Base-by-base conservation (phyloP, 1,140 invertebrate species). In the Scaptomyza graminum region DNA sequence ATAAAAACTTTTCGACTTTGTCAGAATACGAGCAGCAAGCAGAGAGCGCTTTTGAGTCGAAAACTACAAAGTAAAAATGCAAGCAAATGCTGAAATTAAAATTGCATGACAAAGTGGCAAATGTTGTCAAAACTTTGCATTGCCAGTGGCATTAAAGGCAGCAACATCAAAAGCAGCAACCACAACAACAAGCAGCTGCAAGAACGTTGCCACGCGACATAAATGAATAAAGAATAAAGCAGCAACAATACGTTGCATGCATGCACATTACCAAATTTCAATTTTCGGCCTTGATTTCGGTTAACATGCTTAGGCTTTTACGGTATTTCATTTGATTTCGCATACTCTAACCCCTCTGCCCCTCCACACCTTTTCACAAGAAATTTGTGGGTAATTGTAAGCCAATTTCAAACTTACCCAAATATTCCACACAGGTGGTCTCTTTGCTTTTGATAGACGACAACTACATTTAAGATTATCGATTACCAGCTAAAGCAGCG, bases 1-100 rank as follows among this genome's bases (percentile, higher is more conserved):
- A 87, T 88, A 82, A 85, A 87, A 87, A 87, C 60, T 88, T 82
- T 87, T 88, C 64, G 79, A 87, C 82, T 87, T 87, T 85, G 81
- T 85, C 81, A 69, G 73, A 79, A 85, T 79, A 84, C 76, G 80
- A 84, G 80, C 75, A 54, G 56, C 28, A 31, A 54, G 56, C 28
- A 31, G 28, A 31, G 7, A 31, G 7, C n/a, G 55, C 55, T 43
- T 61, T 61, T 61, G 63, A 72, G 47, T 57, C 50, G 46, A 34
- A 34, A 68, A 69, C 65, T 68, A 83, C 72, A 83, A 83, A 75
- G 79, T 78, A 75, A 59, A 77, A 79, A 71, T 70, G 52, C 41
- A 61, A 54, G 60, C 50, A 70, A 64, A 75, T 61, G 56, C 78
- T 70, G 57, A 78, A 85, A 85, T 85, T 85, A 85, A 85, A 85